phyloP scores from a whole-genome alignment of 2,113 vertebrate species.

The Gadus chalcogrammus region DNA sequence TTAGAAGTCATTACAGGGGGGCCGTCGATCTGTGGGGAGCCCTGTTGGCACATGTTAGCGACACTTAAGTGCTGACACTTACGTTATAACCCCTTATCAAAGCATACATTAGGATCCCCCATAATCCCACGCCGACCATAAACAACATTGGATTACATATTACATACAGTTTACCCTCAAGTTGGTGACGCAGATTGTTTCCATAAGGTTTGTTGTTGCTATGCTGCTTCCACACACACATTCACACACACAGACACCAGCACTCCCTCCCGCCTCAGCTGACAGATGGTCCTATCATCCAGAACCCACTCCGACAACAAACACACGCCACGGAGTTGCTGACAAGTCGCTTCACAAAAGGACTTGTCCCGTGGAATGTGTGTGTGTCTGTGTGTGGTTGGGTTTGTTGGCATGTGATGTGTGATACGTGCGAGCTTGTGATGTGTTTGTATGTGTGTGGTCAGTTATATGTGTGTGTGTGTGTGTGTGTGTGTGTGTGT shows the following conservation, averaged over 20 bases:
- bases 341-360: constrained; percentile 55
- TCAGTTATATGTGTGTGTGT: neutral
- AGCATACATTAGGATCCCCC: too few relatives aligned
- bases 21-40: neutral
- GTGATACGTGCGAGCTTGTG: neutral
- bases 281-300: constrained; percentile 58
- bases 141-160: neutral
- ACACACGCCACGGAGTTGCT: constrained; percentile 57
- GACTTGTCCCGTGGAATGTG: constrained; percentile 24
- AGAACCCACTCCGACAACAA: constrained; percentile 60
- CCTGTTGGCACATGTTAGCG: neutral
- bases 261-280: constrained; percentile 14
- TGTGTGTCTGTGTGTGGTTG: constrained; percentile 16
- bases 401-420: neutral
- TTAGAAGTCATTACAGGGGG: constrained; percentile 14
- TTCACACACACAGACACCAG: too few relatives aligned
- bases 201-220: constrained; percentile 4
- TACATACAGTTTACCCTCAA: neutral
- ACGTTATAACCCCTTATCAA: too few relatives aligned
- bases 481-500: neutral
- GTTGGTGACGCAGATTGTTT: neutral
- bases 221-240: neutral
- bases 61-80: neutral
- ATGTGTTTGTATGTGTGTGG: neutral
- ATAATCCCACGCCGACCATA: neutral